phyloP scores from a whole-genome alignment of 2,113 vertebrate species.

The Ochotona curzoniae region DNA sequence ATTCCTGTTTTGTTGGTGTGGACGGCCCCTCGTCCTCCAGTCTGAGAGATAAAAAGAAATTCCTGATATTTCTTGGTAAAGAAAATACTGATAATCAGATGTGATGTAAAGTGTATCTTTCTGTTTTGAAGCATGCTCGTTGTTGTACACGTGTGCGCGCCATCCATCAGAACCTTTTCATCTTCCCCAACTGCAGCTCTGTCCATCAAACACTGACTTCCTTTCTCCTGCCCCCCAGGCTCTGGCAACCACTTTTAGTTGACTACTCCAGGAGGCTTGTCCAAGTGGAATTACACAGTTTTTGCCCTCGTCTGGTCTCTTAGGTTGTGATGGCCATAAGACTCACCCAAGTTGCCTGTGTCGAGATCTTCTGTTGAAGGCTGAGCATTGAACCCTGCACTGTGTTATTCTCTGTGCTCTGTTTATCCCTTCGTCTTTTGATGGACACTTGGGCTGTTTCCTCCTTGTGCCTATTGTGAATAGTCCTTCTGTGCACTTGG shows the following conservation, averaged over 20 bases:
- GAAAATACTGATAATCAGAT: not conserved
- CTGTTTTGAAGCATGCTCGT: not conserved
- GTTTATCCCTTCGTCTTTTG: not conserved
- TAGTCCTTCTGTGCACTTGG: not conserved
- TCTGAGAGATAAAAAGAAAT: not conserved
- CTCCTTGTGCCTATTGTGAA: not conserved
- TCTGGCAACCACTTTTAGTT: not conserved
- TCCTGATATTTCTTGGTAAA: not conserved
- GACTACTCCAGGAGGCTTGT: not conserved
- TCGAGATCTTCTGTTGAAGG: not conserved
- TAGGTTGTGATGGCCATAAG: not conserved
- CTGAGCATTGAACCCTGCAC: not conserved
- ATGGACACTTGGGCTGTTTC: not conserved
- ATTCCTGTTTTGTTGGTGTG: not conserved
- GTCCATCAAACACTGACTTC: not conserved
- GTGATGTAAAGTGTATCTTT: not conserved
- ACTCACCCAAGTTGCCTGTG: not conserved
- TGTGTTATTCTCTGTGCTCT: not conserved
- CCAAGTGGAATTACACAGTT: fast-evolving
- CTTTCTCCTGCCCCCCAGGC: too few relatives aligned
- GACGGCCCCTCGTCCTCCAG: not conserved
- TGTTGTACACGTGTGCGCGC: not conserved
- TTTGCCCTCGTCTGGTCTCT: not conserved
- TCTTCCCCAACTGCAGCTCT: not conserved
- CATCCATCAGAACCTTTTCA: not conserved